Evolutionary conservation across 2,888 invertebrate genomes (phyloP).

Genomic region (Pheosia gnoma): DNA sequence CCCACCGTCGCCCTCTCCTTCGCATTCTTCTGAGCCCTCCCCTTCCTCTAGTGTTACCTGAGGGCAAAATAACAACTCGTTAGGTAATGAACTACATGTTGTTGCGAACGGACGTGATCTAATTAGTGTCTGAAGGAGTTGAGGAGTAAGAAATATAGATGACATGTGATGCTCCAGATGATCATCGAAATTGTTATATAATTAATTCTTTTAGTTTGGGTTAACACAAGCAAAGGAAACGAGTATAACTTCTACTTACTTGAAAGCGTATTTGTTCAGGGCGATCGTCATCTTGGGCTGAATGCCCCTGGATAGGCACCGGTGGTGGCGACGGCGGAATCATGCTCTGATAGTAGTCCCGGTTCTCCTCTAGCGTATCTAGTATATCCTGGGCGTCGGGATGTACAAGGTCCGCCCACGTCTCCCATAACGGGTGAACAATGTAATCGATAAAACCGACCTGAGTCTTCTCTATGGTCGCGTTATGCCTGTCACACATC

Average conservation of each 20-base stretch:
- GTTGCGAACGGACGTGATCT: not conserved
- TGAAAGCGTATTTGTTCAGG: conserved; percentile 90
- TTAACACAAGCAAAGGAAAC: not conserved
- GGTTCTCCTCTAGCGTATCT: conserved; percentile 98
- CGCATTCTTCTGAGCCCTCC: conserved; percentile 86
- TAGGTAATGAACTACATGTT: not conserved
- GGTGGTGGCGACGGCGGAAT: conserved; percentile 96
- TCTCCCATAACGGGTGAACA: conserved; percentile 99
- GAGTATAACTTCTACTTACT: conserved; percentile 66
- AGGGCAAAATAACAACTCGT: conserved; percentile 19
- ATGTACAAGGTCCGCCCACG: conserved; percentile 99
- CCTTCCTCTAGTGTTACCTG: conserved; percentile 95
- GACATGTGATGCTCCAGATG: no score
- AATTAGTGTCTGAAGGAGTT: not conserved
- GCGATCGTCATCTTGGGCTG: conserved; percentile 83
- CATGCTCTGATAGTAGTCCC: conserved; percentile 98
- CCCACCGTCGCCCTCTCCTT: conserved; percentile 85
- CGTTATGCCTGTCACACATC: conserved; percentile 99
- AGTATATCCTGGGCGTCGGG: conserved; percentile 99
- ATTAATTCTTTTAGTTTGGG: no score
- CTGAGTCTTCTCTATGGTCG: conserved; percentile 99
- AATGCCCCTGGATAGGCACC: conserved; percentile 74
- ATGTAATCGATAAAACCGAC: conserved; percentile 99
- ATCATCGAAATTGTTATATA: no score
- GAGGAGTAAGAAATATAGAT: no score